These are phyloP conservation scores for Aptenodytes forsteri DNA, from an alignment of 2,113 vertebrate genomes.

Conservation along the genomic window DNA sequence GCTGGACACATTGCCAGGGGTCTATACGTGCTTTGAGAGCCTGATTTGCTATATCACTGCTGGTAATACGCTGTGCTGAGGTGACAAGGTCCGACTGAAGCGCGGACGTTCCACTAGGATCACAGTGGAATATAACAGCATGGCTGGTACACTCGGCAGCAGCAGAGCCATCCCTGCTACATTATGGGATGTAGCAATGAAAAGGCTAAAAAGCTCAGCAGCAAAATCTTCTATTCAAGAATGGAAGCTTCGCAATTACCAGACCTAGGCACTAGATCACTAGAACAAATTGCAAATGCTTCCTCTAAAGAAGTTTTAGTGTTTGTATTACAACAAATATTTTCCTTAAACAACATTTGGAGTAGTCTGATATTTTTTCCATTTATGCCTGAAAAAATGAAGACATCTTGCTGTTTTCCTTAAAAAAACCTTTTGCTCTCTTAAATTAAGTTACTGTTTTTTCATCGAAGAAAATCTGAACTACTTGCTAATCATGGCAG, in stretches of 20 bases:
- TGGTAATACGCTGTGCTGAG: neutral
- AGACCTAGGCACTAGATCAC: neutral
- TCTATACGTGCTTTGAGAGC: neutral
- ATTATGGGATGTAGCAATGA: neutral
- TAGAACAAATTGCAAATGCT: neutral
- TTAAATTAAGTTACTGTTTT: neutral
- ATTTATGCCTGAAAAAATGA: neutral
- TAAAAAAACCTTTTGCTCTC: neutral
- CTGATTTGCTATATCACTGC: neutral
- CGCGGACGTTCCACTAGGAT: neutral
- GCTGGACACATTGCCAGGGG: neutral
- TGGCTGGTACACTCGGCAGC: neutral
- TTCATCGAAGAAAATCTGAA: neutral
- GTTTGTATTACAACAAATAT: neutral
- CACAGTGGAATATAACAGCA: neutral
- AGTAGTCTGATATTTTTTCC: neutral
- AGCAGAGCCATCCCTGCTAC: neutral
- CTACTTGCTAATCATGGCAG: neutral
- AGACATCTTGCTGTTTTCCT: neutral
- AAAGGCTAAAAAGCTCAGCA: neutral
- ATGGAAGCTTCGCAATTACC: neutral
- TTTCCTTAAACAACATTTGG: neutral
- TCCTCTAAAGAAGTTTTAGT: neutral
- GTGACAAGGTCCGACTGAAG: neutral
- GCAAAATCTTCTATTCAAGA: neutral